These are phyloP conservation scores for Cacoxenus indagator DNA, from an alignment of 2,888 invertebrate genomes.

Conservation along the genomic window DNA sequence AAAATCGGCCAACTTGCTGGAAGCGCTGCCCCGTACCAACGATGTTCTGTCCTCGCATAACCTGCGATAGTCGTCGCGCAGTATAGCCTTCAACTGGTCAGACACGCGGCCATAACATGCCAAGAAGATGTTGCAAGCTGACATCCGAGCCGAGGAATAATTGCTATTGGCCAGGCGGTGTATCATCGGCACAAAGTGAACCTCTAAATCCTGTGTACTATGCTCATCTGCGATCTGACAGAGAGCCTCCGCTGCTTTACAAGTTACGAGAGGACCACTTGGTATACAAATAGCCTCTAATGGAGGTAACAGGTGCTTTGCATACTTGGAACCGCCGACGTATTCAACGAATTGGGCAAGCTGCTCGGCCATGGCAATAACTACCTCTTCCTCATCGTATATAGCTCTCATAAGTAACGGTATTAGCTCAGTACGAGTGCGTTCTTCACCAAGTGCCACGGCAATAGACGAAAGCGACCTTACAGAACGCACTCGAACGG, in stretches of 20 bases:
- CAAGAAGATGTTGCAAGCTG: slow-evolving; percentile 89
- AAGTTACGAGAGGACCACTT: slow-evolving; percentile 96
- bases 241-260: slow-evolving; percentile 95
- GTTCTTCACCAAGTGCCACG: slow-evolving; percentile 92
- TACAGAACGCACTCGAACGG: slow-evolving; percentile 93
- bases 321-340: slow-evolving; percentile 94
- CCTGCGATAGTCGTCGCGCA: slow-evolving; percentile 87
- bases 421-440: slow-evolving; percentile 90
- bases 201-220: slow-evolving; percentile 88
- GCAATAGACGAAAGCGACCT: slow-evolving; percentile 97
- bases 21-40: slow-evolving; percentile 97
- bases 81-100: slow-evolving; percentile 77
- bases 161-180: slow-evolving; percentile 88
- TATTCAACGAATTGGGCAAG: slow-evolving; percentile 90
- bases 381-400: slow-evolving; percentile 97
- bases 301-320: slow-evolving; percentile 90
- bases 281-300: slow-evolving; percentile 97
- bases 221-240: slow-evolving; percentile 89
- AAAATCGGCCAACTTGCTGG: slow-evolving; percentile 94
- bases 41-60: slow-evolving; percentile 97
- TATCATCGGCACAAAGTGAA: slow-evolving; percentile 92
- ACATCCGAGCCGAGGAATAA: slow-evolving; percentile 91
- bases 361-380: slow-evolving; percentile 96
- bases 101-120: slow-evolving; percentile 79
- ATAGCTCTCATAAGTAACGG: slow-evolving; percentile 96